Percentiles rank a stretch among this genome's conserved stretches.
phyloP scores from a whole-genome alignment of 2,888 invertebrate genomes.

The Drosophila pegasa region DNA sequence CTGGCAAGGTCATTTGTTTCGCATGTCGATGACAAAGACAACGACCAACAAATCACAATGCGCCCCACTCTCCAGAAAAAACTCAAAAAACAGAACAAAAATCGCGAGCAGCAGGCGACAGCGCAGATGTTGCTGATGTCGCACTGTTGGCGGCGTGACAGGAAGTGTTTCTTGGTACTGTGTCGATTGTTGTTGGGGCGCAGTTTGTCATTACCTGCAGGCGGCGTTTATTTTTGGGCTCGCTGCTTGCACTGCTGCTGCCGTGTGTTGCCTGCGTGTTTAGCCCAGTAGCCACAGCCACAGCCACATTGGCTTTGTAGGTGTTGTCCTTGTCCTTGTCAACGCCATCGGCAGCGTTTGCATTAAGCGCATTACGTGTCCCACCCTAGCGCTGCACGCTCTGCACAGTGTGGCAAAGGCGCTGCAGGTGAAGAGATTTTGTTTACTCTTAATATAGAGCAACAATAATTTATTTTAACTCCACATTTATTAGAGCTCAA shows the following conservation, averaged over 20 bases:
- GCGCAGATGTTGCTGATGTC: constrained; percentile 36
- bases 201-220: constrained; percentile 68
- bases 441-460: too few relatives aligned
- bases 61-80: constrained; percentile 11
- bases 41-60: constrained; percentile 40
- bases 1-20: constrained; percentile 74
- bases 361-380: constrained; percentile 56
- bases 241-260: constrained; percentile 7
- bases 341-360: constrained; percentile 32
- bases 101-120: constrained; percentile 13
- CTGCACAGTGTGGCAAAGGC: constrained; percentile 39
- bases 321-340: constrained; percentile 52
- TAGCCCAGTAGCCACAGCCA: constrained; percentile 33
- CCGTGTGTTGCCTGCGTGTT: constrained; percentile 41
- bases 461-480: too few relatives aligned
- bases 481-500: too few relatives aligned
- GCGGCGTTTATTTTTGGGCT: constrained; percentile 56
- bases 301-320: constrained; percentile 46
- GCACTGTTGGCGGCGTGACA: constrained; percentile 56
- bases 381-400: constrained; percentile 30
- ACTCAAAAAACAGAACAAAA: constrained; percentile 7
- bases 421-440: background rate
- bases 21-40: constrained; percentile 70
- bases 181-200: constrained; percentile 25
- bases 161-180: constrained; percentile 62